phyloP scores from a whole-genome alignment of 2,797 vertebrate species.

The Onychomys arenicola region DNA sequence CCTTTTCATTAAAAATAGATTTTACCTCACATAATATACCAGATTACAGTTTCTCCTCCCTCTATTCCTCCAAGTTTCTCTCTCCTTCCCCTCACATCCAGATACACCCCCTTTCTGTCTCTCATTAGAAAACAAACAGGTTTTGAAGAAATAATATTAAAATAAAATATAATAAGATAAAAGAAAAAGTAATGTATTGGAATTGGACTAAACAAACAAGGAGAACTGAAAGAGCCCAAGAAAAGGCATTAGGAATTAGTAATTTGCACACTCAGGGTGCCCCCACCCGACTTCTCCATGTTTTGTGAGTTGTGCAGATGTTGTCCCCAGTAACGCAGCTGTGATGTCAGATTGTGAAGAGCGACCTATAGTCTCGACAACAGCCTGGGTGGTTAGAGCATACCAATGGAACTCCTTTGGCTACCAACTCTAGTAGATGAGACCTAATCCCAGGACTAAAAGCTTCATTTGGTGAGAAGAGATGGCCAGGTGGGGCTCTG shows the following conservation, averaged over 20 bases:
- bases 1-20: not conserved
- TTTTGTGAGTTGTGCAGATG: not conserved
- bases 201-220: not conserved
- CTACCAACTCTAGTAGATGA: not conserved
- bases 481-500: not conserved
- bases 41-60: not conserved
- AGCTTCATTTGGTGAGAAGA: not conserved
- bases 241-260: no score
- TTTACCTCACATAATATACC: not conserved
- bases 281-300: rapidly evolving
- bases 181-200: not conserved
- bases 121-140: not conserved
- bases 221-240: not conserved
- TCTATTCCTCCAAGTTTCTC: not conserved
- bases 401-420: not conserved
- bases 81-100: no score
- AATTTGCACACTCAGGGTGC: no score
- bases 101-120: not conserved
- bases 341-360: not conserved
- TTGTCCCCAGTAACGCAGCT: not conserved
- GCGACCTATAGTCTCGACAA: not conserved
- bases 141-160: not conserved
- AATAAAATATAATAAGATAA: not conserved
- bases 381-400: not conserved
- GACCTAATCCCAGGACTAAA: not conserved